A percentile compares a stretch with the other conserved stretches of the same genome.
These are phyloP conservation scores for Leptopilina myrica DNA, from an alignment of 2,888 invertebrate species.

Conservation along the genomic window DNA sequence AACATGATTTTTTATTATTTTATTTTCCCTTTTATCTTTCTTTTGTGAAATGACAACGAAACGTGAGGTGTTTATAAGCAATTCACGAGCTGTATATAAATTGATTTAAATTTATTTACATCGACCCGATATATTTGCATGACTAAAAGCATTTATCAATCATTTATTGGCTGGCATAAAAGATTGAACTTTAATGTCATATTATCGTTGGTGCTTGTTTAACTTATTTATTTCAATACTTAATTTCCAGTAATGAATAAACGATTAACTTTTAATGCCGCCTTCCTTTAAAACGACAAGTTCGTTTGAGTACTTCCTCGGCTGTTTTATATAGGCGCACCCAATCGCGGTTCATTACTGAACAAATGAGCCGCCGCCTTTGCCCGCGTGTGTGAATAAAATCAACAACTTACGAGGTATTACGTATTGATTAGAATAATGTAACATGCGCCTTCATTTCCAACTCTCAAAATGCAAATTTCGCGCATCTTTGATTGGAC, in stretches of 20 bases:
- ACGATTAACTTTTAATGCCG: slow-evolving; percentile 33
- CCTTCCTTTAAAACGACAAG: slow-evolving; percentile 29
- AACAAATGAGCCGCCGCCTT: slow-evolving; percentile 67
- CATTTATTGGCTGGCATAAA: neutral
- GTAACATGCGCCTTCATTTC: slow-evolving; percentile 65
- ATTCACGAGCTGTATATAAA: neutral
- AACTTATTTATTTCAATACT: slow-evolving; percentile 2
- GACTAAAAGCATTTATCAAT: slow-evolving; percentile 38
- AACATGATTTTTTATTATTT: no score
- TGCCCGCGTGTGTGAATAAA: slow-evolving; percentile 64
- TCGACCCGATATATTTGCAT: slow-evolving; percentile 56
- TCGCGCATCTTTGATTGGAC: slow-evolving; percentile 59
- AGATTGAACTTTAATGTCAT: slow-evolving; percentile 5
- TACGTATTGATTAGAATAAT: slow-evolving; percentile 71
- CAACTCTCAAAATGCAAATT: slow-evolving; percentile 66
- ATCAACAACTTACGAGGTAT: slow-evolving; percentile 62
- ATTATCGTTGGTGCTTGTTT: slow-evolving; percentile 3
- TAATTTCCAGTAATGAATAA: slow-evolving; percentile 40
- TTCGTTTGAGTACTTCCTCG: slow-evolving; percentile 42
- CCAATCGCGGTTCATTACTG: slow-evolving; percentile 68
- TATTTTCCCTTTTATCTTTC: no score
- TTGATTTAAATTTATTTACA: neutral
- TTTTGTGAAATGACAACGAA: neutral
- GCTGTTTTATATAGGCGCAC: slow-evolving; percentile 54
- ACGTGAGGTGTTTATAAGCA: neutral